Evolutionary conservation across 2,888 invertebrate genomes (phyloP).

Genomic region (Cinara cedri): DNA sequence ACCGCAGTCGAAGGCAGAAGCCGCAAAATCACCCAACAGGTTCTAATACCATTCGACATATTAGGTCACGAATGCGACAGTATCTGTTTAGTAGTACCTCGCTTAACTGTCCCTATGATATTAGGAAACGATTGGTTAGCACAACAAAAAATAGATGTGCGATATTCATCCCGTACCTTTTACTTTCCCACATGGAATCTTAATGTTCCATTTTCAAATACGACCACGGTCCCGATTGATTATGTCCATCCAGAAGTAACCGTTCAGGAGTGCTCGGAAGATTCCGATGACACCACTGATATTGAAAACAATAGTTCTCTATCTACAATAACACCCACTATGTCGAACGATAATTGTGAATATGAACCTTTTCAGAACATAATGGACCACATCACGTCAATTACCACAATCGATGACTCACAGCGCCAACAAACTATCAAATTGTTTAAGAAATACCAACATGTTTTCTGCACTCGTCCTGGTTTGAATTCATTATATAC

Average conservation of each 20-base stretch:
- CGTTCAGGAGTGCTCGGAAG: not conserved
- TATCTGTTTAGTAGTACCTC: too few relatives aligned
- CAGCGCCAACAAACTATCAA: not conserved
- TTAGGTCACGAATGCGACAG: too few relatives aligned
- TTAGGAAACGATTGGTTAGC: too few relatives aligned
- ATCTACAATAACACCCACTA: not conserved
- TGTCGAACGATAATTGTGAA: not conserved
- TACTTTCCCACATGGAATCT: not conserved
- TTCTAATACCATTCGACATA: too few relatives aligned
- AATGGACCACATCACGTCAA: not conserved
- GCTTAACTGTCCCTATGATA: too few relatives aligned
- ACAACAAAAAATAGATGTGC: too few relatives aligned
- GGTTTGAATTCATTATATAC: not conserved
- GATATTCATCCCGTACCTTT: too few relatives aligned
- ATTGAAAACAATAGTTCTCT: not conserved
- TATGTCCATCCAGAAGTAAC: not conserved
- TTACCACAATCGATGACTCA: not conserved
- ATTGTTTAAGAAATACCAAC: not conserved
- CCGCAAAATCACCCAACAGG: too few relatives aligned
- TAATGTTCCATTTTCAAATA: not conserved
- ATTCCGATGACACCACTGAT: not conserved
- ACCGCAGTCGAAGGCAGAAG: too few relatives aligned
- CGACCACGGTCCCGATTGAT: too few relatives aligned
- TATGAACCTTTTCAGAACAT: not conserved
- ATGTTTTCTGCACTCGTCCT: not conserved